These are phyloP conservation scores for Chelon auratus DNA, from an alignment of 2,797 vertebrate species.

Conservation along the genomic window DNA sequence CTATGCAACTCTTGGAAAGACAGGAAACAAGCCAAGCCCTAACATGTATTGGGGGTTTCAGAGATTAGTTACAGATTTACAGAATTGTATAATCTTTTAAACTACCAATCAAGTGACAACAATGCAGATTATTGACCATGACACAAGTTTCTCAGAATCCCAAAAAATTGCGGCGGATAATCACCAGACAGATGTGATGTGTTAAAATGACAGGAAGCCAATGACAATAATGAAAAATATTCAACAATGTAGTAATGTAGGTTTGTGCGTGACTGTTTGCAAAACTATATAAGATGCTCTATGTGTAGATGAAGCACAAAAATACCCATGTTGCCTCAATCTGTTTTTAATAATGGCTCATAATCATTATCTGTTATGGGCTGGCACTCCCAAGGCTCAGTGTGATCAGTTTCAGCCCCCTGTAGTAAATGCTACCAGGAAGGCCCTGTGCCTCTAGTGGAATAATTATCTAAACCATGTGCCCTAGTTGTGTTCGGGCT, in stretches of 20 bases:
- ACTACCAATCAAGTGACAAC: no score
- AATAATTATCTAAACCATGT: slow-evolving; percentile 64
- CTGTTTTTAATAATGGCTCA: slow-evolving; percentile 16
- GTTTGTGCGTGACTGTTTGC: not conserved
- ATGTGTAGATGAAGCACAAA: not conserved
- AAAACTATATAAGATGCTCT: no score
- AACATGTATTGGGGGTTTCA: no score
- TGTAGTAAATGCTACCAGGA: slow-evolving; percentile 41
- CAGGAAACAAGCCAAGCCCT: not conserved
- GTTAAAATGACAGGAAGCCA: not conserved
- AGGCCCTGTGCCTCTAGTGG: slow-evolving; percentile 44
- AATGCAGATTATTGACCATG: not conserved
- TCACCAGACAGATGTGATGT: not conserved
- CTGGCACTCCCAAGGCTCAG: slow-evolving; percentile 22
- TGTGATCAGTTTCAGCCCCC: slow-evolving; percentile 30
- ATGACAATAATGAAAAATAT: not conserved
- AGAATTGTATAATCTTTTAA: no score
- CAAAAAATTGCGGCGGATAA: not conserved
- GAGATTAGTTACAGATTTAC: no score
- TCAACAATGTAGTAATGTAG: not conserved
- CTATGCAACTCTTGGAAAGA: no score
- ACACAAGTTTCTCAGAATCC: not conserved
- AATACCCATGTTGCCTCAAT: slow-evolving; percentile 6
- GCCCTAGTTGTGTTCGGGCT: slow-evolving; percentile 57
- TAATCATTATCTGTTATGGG: slow-evolving; percentile 33